These are phyloP conservation scores for Blera fallax DNA, from an alignment of 2,888 invertebrate species.

Conservation along the genomic window DNA sequence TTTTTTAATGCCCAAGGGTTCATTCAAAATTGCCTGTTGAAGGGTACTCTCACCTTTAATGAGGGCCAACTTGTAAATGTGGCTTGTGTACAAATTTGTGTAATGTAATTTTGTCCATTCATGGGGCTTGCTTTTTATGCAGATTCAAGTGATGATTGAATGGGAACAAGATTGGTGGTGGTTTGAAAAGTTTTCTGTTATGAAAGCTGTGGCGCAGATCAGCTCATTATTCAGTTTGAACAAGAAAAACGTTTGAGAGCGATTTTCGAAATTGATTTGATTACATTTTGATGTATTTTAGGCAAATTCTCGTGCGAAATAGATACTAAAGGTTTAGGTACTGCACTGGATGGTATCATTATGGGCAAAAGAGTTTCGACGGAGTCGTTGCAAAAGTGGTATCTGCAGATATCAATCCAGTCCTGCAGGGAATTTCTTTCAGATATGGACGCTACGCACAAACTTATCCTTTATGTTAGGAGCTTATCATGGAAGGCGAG, in stretches of 20 bases:
- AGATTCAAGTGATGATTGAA: conserved; percentile 13
- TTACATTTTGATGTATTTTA: too few relatives aligned
- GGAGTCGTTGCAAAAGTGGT: too few relatives aligned
- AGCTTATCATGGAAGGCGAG: too few relatives aligned
- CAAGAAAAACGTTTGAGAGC: not conserved
- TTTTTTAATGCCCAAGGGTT: not conserved
- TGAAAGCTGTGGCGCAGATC: not conserved
- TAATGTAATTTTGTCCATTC: conserved; percentile 1
- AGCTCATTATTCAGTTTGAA: not conserved
- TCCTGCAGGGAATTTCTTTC: too few relatives aligned
- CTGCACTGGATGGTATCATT: too few relatives aligned
- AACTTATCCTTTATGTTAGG: too few relatives aligned
- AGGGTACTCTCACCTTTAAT: not conserved
- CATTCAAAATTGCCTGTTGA: not conserved
- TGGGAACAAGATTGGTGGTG: not conserved
- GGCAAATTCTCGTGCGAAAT: too few relatives aligned
- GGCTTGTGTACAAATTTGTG: conserved; percentile 27
- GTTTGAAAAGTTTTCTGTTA: not conserved
- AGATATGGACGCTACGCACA: too few relatives aligned
- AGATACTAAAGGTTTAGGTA: too few relatives aligned
- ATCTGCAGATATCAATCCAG: too few relatives aligned
- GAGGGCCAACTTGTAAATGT: conserved; percentile 18
- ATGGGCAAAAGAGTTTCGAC: too few relatives aligned
- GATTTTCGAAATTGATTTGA: too few relatives aligned
- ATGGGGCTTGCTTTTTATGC: not conserved